Evolutionary conservation across 2,888 invertebrate genomes (phyloP).

Genomic region (Cosmia trapezina): DNA sequence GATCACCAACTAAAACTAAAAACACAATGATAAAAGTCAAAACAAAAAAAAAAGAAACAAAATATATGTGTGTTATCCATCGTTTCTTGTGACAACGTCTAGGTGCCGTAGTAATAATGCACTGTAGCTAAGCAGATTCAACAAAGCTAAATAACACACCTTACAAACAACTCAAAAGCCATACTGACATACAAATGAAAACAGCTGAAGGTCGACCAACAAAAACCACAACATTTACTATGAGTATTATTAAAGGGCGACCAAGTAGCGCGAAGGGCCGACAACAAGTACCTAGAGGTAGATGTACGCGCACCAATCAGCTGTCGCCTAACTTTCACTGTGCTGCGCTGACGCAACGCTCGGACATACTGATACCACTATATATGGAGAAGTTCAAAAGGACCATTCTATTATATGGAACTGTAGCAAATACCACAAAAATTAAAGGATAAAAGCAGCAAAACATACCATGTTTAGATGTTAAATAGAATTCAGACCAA

Average conservation of each 20-base stretch:
- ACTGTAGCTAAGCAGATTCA: not conserved
- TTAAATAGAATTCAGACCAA: not conserved
- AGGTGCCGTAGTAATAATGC: no score
- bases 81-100: no score
- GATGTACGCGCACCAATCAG: conserved; percentile 68
- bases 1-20: no score
- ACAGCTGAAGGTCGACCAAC: conserved; percentile 29
- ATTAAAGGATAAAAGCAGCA: not conserved
- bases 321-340: conserved; percentile 74
- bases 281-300: conserved; percentile 50
- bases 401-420: not conserved
- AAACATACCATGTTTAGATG: not conserved
- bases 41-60: no score
- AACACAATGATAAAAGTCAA: no score
- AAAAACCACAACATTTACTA: conserved; percentile 37
- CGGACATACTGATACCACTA: conserved; percentile 43
- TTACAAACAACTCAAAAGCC: conserved; percentile 22
- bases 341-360: conserved; percentile 69
- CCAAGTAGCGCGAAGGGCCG: conserved; percentile 70
- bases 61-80: no score
- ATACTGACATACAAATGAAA: conserved; percentile 25
- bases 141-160: conserved; percentile 1
- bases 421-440: not conserved
- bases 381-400: conserved; percentile 24
- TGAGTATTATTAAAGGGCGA: conserved; percentile 40